phyloP scores from a whole-genome alignment of 2,888 invertebrate genomes.

The Andrena minutula region DNA sequence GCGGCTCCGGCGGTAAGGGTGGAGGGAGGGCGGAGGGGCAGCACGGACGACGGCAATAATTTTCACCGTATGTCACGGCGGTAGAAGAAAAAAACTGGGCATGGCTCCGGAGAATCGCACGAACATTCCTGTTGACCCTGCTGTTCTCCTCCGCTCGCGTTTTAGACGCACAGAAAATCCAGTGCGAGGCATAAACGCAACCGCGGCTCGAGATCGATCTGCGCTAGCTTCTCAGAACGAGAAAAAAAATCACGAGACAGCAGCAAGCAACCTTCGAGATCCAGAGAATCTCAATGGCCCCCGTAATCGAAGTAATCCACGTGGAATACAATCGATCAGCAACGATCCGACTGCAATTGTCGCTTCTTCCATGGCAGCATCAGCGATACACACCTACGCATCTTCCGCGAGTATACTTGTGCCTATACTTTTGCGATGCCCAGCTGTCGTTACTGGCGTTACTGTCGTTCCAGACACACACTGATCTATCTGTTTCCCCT shows the following conservation, averaged over 20 bases:
- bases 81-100: constrained; percentile 60
- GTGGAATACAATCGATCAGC: constrained; percentile 76
- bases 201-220: constrained; percentile 4
- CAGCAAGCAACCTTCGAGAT: constrained; percentile 9
- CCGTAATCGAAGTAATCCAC: constrained; percentile 42
- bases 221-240: neutral
- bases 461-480: constrained; percentile 71
- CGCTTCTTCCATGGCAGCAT: constrained; percentile 74
- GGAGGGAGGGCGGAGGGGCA: constrained; percentile 44
- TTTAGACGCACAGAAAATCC: constrained; percentile 36
- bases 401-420: constrained; percentile 53
- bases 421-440: constrained; percentile 49
- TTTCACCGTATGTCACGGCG: constrained; percentile 72
- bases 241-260: too few species aligned
- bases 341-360: constrained; percentile 82
- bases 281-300: constrained; percentile 25
- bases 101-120: constrained; percentile 66
- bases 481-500: constrained; percentile 15
- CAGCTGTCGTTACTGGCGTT: constrained; percentile 52
- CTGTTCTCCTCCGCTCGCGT: constrained; percentile 31
- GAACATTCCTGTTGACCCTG: constrained; percentile 66
- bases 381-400: constrained; percentile 71
- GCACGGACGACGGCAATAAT: constrained; percentile 74
- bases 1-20: constrained; percentile 12
- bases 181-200: constrained; percentile 27